Evolutionary conservation across 2,113 vertebrate species (phyloP), one percentile per base, ranked within the genome.

Genomic region (Sinocyclocheilus anophthalmus): DNA sequence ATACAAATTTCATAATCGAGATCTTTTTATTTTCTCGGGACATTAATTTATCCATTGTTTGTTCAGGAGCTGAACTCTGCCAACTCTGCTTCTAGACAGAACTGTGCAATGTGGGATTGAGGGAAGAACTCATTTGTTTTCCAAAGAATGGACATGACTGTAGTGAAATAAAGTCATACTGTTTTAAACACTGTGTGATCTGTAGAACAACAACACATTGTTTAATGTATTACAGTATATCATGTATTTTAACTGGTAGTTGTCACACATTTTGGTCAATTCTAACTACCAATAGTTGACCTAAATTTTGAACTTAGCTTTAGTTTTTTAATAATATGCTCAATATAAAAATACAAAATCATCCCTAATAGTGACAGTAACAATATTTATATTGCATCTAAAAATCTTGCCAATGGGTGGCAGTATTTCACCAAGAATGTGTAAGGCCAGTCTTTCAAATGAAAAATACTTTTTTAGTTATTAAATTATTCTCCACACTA

Each of bases 401-500:
- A 30, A 6, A 85, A n/a, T 48, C 22, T 57, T 61, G 53, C 55
- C 82, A 84, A 42, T 75, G 16, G 86, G 18, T 75, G 86, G 83
- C 86, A 85, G 77, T 53, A 76, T 67, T 80, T 22, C 55, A 75
- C 39, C 5, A 26, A 79, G 1, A 13, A 55, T 13, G 13, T 12
- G 53, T 59, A 57, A 55, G 53, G 37, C 83, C 70, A 76, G 69
- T 18, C 39, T 24, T 76, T 24, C 13, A 76, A 50, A 76, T 26
- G 37, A 37, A n/a, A 84, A 37, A 20, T 3, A 18, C 6, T 69
- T 69, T 67, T 69, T 69, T 9, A 37, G 18, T 8, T 18, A 76
- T 37, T 53, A 76, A 7, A 16, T 33, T 33, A 69, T 12, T 72
- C 37, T 67, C 37, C 39, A 8, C 10, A 45, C 24, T 61, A 24